Base-by-base conservation (phyloP, 2,888 invertebrate species). In the Pomacea canaliculata region DNA sequence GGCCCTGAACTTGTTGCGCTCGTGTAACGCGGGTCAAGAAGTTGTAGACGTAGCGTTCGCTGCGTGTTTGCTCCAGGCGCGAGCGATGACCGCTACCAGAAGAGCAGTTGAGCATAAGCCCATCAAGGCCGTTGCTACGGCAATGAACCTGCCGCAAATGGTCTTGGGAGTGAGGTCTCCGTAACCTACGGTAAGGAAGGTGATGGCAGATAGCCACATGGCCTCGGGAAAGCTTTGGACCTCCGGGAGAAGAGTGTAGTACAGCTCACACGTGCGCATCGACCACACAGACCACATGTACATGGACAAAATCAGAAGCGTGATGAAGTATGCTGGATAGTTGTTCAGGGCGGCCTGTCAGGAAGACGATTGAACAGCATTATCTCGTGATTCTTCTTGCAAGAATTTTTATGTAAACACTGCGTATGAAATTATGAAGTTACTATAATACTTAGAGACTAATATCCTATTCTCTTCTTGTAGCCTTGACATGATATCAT, bases 251-350 rank as follows among this genome's bases (percentile, higher is more conserved):
- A 76, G 67, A 19, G 83, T 82, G 73, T 86, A 87, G 78, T 88
- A 88, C 49, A 85, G 80, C 77, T 88, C 87, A 71, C 87, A 88
- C 5, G 86, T 85, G 72, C 87, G 78, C 85, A 87, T 87, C n/a
- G 85, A 83, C 87, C 87, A 88, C 27, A 82, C 84, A 51, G 84
- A 84, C 51, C 85, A 83, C 4, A 83, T 65, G 73, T 85, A 85
- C 71, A 86, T 86, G 13, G 82, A 80, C 23, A 85, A 66, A 85
- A 88, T 87, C 18, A 85, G 84, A 8, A 79, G 63, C 3, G 85
- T 73, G 13, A 88, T 81, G 8, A 87, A 76, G 18, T 78, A 75
- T 19, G 83, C 84, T 0, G 87, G 87, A 71, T 82, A 80, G 46
- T 82, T 83, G 13, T 83, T 80, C 85, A 87, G 86, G 16, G 83